Evolutionary conservation across 2,113 vertebrate species (phyloP).

Genomic region (Butorides virescens): DNA sequence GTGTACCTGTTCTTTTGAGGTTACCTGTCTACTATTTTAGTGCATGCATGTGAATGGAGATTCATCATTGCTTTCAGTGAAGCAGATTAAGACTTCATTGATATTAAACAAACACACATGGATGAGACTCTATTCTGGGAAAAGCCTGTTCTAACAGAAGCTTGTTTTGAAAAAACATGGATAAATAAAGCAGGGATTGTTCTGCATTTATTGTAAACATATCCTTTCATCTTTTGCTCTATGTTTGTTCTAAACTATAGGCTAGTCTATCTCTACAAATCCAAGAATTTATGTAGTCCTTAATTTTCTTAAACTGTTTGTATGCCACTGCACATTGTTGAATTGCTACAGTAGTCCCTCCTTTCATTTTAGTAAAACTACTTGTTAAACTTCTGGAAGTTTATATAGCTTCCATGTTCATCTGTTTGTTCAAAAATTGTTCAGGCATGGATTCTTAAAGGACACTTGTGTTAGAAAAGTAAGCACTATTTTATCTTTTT

Average conservation of each 20-base stretch:
- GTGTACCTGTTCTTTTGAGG: not conserved
- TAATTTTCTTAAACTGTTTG: not conserved
- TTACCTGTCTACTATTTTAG: not conserved
- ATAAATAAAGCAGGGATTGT: not conserved
- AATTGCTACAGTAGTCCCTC: not conserved
- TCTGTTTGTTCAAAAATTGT: not conserved
- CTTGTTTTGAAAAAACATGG: not conserved
- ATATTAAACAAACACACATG: not conserved
- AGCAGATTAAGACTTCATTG: not conserved
- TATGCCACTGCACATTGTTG: not conserved
- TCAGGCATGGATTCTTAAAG: not conserved
- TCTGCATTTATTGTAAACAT: not conserved
- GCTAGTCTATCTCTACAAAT: not conserved
- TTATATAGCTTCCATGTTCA: not conserved
- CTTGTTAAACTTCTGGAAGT: not conserved
- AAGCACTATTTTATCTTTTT: not conserved
- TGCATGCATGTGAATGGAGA: not conserved
- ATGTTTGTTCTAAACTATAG: not conserved
- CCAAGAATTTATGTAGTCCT: not conserved
- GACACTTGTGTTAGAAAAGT: not conserved
- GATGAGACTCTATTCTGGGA: not conserved
- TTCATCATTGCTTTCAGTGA: not conserved
- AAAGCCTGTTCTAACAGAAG: not conserved
- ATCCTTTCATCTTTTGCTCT: not conserved
- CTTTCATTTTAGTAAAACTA: not conserved